Evolutionary conservation across 2,797 vertebrate genomes (phyloP).

Genomic region (Pachyuromys duprasi): DNA sequence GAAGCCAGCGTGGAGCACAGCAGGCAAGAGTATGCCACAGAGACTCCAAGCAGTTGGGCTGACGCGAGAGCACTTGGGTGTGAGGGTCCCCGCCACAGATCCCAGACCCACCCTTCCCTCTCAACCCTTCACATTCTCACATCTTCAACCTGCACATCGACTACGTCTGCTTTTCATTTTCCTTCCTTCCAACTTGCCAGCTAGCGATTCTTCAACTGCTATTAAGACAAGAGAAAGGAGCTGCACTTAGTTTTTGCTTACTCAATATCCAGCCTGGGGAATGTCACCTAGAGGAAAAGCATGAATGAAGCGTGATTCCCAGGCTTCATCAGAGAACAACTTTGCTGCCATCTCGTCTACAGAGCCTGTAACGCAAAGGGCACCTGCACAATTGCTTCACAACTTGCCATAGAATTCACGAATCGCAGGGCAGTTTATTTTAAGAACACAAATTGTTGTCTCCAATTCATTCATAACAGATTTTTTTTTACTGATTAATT

Average conservation of each 20-base stretch:
- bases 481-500: slow-evolving; percentile 5
- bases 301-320: slow-evolving; percentile 66
- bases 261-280: slow-evolving; percentile 71
- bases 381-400: slow-evolving; percentile 45
- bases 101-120: slow-evolving; percentile 54
- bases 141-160: slow-evolving; percentile 71
- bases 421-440: not conserved
- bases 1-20: not conserved
- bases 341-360: not conserved
- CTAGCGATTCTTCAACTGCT: slow-evolving; percentile 69
- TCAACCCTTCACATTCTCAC: slow-evolving; percentile 21
- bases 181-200: slow-evolving; percentile 63
- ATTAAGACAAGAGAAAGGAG: slow-evolving; percentile 63
- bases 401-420: not conserved
- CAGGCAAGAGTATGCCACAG: not conserved
- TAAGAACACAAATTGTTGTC: not conserved
- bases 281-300: slow-evolving; percentile 53
- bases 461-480: slow-evolving; percentile 21
- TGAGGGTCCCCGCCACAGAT: not conserved
- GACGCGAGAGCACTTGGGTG: not conserved
- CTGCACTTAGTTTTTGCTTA: slow-evolving; percentile 68
- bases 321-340: not conserved
- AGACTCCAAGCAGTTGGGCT: not conserved
- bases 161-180: slow-evolving; percentile 74
- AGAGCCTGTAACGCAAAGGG: not conserved